Evolutionary conservation across 2,888 invertebrate species (phyloP).

Genomic region (Vannuccia rotundouncinata): DNA sequence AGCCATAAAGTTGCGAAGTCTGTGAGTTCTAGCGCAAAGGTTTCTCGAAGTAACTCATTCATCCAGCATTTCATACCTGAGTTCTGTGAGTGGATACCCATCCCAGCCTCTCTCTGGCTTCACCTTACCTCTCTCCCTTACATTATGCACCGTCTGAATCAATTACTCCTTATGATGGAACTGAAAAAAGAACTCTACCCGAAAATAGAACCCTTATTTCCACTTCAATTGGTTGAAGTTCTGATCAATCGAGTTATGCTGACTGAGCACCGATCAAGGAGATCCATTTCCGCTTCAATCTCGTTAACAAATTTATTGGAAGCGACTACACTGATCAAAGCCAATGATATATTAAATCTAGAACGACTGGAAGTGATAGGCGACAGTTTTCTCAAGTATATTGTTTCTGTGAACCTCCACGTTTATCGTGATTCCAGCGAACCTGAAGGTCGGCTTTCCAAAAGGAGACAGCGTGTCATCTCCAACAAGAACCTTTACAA

Average conservation of each 20-base stretch:
- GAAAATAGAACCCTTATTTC: not conserved
- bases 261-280: not conserved
- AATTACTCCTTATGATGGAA: constrained; percentile 62
- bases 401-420: constrained; percentile 91
- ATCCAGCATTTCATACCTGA: constrained; percentile 67
- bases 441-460: constrained; percentile 92
- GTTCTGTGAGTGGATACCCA: constrained; percentile 88
- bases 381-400: constrained; percentile 87
- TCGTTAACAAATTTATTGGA: constrained; percentile 59
- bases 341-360: constrained; percentile 86
- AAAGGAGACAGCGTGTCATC: constrained; percentile 74
- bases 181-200: constrained; percentile 58
- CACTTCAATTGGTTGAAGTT: not conserved
- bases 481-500: constrained; percentile 89
- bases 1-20: not conserved
- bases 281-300: not conserved
- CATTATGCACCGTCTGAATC: constrained; percentile 86
- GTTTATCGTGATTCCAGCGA: constrained; percentile 68
- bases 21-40: not conserved
- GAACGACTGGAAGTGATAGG: constrained; percentile 96
- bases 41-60: constrained; percentile 6
- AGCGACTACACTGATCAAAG: constrained; percentile 95
- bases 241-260: not conserved
- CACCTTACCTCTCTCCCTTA: constrained; percentile 92
- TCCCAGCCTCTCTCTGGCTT: constrained; percentile 90